phyloP scores from a whole-genome alignment of 2,888 invertebrate genomes.

The Dastarcus helophoroides region DNA sequence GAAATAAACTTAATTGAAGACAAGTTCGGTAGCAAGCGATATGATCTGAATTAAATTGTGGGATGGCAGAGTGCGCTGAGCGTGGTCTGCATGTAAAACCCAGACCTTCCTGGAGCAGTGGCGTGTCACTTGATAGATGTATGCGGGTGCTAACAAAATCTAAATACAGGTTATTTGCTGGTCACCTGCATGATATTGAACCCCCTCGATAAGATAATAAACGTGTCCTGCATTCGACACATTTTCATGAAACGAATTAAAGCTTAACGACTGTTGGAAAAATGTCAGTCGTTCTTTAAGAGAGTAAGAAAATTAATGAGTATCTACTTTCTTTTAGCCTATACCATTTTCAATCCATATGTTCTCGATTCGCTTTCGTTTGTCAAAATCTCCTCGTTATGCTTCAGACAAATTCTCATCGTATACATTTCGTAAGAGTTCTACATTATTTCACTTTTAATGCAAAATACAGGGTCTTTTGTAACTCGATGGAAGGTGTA shows the following conservation, averaged over 20 bases:
- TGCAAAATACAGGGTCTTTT: too few species aligned
- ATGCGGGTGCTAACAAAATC: constrained; percentile 18
- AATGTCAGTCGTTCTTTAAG: too few species aligned
- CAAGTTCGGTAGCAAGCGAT: constrained; percentile 26
- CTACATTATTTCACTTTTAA: too few species aligned
- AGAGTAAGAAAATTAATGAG: too few species aligned
- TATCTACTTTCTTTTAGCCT: too few species aligned
- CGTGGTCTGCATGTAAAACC: constrained; percentile 3
- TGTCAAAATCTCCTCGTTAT: too few species aligned
- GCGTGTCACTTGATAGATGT: constrained; percentile 21
- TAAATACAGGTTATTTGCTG: not conserved
- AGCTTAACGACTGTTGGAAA: too few species aligned
- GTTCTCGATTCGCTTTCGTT: too few species aligned
- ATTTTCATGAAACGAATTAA: not conserved
- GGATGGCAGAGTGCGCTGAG: constrained; percentile 7
- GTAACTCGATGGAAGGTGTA: too few species aligned
- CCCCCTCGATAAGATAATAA: constrained; percentile 1
- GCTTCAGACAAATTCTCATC: too few species aligned
- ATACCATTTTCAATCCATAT: too few species aligned
- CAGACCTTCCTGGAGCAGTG: constrained; percentile 22
- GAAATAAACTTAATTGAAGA: constrained; percentile 31
- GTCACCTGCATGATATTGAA: constrained; percentile 1
- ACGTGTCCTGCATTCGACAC: not conserved
- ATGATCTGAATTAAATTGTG: constrained; percentile 24
- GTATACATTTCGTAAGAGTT: too few species aligned